Evolutionary conservation across 1,140 invertebrate species (phyloP).

Genomic region (Centruroides sculpturatus): DNA sequence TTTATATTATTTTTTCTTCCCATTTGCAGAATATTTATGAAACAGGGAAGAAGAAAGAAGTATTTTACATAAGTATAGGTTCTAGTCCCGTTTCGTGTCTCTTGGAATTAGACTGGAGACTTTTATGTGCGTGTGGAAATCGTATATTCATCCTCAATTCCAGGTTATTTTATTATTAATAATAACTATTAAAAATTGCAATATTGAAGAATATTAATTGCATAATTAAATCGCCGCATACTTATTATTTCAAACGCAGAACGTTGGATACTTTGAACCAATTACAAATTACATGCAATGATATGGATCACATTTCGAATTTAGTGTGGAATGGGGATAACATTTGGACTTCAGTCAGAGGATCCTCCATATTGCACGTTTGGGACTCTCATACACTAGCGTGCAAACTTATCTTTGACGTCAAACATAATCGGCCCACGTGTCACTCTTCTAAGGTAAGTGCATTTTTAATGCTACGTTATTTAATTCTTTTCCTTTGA

Average conservation of each 20-base stretch:
- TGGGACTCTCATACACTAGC: constrained; percentile 31
- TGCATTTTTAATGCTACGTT: no score
- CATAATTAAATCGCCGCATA: no score
- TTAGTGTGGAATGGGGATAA: constrained; percentile 27
- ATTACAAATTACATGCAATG: constrained; percentile 32
- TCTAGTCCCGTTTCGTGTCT: constrained; percentile 29
- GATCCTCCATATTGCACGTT: constrained; percentile 37
- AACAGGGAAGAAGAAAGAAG: constrained; percentile 25
- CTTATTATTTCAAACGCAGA: constrained; percentile 18
- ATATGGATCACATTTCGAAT: constrained; percentile 29
- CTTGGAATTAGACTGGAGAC: constrained; percentile 27
- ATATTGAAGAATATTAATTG: no score
- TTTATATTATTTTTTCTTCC: no score
- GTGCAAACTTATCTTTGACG: constrained; percentile 37
- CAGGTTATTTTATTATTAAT: constrained; percentile 20
- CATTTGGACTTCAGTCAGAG: constrained; percentile 35
- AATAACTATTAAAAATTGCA: no score
- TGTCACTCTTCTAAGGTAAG: no score
- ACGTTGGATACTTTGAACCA: constrained; percentile 33
- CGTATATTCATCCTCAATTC: constrained; percentile 34
- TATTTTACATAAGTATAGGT: constrained; percentile 34
- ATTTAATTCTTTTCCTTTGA: no score
- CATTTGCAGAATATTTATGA: no score
- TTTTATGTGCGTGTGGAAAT: constrained; percentile 37
- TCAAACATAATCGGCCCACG: constrained; percentile 13